phyloP scores from a whole-genome alignment of 2,113 vertebrate species.

The Xiphophorus hellerii region DNA sequence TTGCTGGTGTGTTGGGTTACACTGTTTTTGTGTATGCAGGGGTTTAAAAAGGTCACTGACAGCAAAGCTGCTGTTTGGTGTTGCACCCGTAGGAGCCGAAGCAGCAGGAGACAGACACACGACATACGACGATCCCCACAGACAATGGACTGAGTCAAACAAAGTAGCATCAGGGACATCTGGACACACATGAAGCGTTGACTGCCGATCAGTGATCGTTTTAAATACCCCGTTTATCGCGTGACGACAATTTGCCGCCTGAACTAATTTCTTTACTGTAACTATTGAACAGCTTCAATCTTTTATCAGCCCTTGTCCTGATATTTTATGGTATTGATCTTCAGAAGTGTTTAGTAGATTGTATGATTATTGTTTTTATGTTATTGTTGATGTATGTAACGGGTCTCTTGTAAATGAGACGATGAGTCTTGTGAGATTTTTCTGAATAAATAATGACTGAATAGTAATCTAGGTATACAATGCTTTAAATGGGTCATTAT shows the following conservation, averaged over 20 bases:
- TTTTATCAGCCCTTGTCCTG: too few relatives aligned
- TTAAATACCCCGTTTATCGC: neutral
- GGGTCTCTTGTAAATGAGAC: too few relatives aligned
- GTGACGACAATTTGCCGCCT: neutral
- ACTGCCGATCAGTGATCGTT: neutral
- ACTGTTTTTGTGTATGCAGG: constrained; percentile 45
- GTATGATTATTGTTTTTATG: too few relatives aligned
- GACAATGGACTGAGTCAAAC: constrained; percentile 20
- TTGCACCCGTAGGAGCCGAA: constrained; percentile 53
- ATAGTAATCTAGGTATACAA: too few relatives aligned
- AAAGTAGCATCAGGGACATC: constrained; percentile 10
- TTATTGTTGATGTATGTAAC: too few relatives aligned
- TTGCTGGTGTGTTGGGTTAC: constrained; percentile 30
- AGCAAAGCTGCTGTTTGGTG: constrained; percentile 46
- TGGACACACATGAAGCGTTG: constrained; percentile 1
- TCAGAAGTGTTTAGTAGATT: too few relatives aligned
- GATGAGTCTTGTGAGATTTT: too few relatives aligned
- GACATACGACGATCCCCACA: constrained; percentile 8
- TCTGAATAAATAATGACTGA: too few relatives aligned
- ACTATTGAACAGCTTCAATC: too few relatives aligned
- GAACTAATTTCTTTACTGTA: too few relatives aligned
- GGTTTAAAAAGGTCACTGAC: constrained; percentile 63
- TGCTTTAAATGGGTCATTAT: too few relatives aligned
- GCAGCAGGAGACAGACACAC: constrained; percentile 5
- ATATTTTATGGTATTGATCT: too few relatives aligned